Evolutionary conservation across 2,113 vertebrate species (phyloP), one percentile per base, ranked within the genome.

Genomic region (Potamarius usumacintae): DNA sequence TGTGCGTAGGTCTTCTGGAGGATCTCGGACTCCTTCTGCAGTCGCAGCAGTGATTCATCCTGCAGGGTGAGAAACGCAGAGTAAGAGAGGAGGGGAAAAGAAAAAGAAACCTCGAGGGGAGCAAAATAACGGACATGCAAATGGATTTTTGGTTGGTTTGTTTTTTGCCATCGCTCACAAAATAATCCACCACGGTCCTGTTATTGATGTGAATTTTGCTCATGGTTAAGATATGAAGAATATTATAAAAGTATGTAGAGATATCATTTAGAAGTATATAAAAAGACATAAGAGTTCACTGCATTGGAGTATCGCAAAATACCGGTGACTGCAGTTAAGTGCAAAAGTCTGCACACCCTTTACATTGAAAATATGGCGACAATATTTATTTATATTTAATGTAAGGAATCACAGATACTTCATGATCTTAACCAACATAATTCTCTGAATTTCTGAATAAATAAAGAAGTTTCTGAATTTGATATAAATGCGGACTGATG

Each of bases 1-100:
- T 99, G 98, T 89, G 97, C 96, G 90, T 99, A 99, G 83, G 98
- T 99, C 96, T 98, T 98, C 96, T 99, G 98, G 86, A 99, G 95
- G 94, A 99, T 97, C 93, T 99, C 98, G 0, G 98, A 99, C 93
- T 99, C 98, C 93, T 99, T 99, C 96, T 99, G 98, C 93, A 99
- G 97, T 91, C 97, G 97, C 95, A 99, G 97, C 89, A 99, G 96
- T 82, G 98, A 99, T 94, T 99, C 98, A 62, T 99, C 98, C 98
- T 99, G 91, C 74, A 90, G 0, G 18, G 2, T 7, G 62, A 82
- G n/a, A 69, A 57, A 12, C 62, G 25, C 55, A 57, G 18, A 53
- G 58, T n/a, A 42, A 42, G 57, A 81, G 69, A 11, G 62, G 57
- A 15, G 71, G 42, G 55, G 27, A 52, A 14, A 3, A 67, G 30